Evolutionary conservation across 2,888 invertebrate species (phyloP), one percentile per base, ranked within the genome.

Genomic region (Leptopilina myrica): DNA sequence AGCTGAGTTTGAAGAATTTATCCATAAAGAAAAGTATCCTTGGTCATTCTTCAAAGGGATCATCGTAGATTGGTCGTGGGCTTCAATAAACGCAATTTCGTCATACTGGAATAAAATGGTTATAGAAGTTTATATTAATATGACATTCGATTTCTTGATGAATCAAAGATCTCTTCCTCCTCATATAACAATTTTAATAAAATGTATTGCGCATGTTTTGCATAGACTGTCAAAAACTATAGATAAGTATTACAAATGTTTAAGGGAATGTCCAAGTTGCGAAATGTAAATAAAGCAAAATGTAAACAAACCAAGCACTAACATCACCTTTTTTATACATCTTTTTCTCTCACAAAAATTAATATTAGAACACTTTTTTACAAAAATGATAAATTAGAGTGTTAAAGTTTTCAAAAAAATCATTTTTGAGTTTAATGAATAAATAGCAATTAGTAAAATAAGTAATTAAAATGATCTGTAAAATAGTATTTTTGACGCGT

Each of bases 41-140:
- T 59, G 59, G 59, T 15, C 59, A 1, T 59, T 59, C 15, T 59
- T 59, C n/a, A 15, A 59, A n/a, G 59, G 11, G 2, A 59, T 59
- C n/a, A 15, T 59, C 3, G 59, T 59, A 11, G n/a, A 59, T n/a
- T 59, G 59, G 59, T 59, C 59, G n/a, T 59, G 59, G n/a, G n/a
- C 59, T n/a, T 59, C 59, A 59, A n/a, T 59, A 59, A 59, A 59
- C n/a, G 59, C 59, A 11, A 59, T n/a, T 59, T 6, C 59, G 26
- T 26, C 3, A 26, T 14, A 56, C 1, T 56, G 56, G 56, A 56
- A 56, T 11, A 56, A 56, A 56, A 56, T 56, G 56, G 14, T 3
- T 14, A 11, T 56, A 43, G 43, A 5, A 43, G 43, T 5, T 43
- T 43, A 43, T 43, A 43, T 43, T 7, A 43, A 5, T 56, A 56